Conservation (phyloP, 2,888 invertebrate genomes). For the Dicroscelio sp. region DNA sequence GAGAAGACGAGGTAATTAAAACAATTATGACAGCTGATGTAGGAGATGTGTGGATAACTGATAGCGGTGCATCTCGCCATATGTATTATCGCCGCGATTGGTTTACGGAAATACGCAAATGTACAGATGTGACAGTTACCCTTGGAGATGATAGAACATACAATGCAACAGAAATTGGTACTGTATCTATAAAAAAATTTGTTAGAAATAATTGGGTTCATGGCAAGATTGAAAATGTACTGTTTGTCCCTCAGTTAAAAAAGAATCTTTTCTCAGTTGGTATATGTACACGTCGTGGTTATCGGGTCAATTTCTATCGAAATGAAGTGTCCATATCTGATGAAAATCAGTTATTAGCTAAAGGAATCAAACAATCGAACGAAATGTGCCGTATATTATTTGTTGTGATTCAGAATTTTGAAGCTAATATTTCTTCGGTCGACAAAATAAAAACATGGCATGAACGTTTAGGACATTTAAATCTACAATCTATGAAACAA, state of each 20-base stretch:
- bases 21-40: too few species aligned
- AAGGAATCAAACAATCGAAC: conserved; percentile 65
- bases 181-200: conserved; percentile 71
- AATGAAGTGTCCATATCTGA: neutral
- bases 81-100: conserved; percentile 75
- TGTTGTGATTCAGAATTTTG: too few species aligned
- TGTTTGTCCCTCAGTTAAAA: conserved; percentile 82
- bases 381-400: conserved; percentile 70
- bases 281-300: conserved; percentile 69
- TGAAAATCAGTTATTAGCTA: neutral
- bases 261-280: conserved; percentile 85
- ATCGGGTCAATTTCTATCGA: neutral
- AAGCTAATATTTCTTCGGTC: conserved; percentile 59
- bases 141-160: conserved; percentile 79
- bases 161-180: conserved; percentile 73
- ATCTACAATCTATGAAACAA: neutral
- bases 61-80: conserved; percentile 80
- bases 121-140: neutral
- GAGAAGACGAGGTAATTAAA: too few species aligned
- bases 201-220: conserved; percentile 76
- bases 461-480: conserved; percentile 22
- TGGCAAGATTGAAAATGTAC: conserved; percentile 79
- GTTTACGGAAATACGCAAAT: conserved; percentile 49
- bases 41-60: conserved; percentile 77
- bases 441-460: conserved; percentile 10